A percentile compares a stretch with the other conserved stretches of the same genome.
Conservation (phyloP, 23 tunicate genomes). For the Clavelina lepadiformis region DNA sequence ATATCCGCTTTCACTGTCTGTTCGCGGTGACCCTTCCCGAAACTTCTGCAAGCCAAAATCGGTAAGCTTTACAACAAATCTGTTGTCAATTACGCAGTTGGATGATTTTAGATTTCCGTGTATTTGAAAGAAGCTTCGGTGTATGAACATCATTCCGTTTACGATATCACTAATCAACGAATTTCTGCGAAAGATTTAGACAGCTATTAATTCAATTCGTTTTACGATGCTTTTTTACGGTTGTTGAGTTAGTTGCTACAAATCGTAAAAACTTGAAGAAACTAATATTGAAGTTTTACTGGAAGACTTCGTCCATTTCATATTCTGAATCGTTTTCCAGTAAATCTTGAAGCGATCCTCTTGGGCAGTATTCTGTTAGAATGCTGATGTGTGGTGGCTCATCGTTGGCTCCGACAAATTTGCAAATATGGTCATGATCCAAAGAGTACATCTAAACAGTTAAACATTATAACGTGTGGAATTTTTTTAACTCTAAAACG, state of each 20-base stretch:
- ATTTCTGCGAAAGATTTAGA: slow-evolving; percentile 30
- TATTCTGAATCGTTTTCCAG: slow-evolving; percentile 40
- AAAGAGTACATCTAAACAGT: slow-evolving; percentile 45
- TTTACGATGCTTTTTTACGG: neutral
- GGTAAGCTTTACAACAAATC: slow-evolving; percentile 78
- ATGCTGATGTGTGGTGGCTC: slow-evolving; percentile 59
- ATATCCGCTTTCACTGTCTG: slow-evolving; percentile 25
- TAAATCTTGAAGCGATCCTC: slow-evolving; percentile 85
- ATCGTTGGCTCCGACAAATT: slow-evolving; percentile 75
- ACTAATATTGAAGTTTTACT: slow-evolving; percentile 22
- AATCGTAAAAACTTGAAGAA: neutral
- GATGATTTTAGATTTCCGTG: slow-evolving; percentile 91
- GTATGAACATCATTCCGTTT: slow-evolving; percentile 71
- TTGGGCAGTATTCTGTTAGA: slow-evolving; percentile 74
- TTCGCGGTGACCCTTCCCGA: slow-evolving; percentile 35
- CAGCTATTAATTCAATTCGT: neutral
- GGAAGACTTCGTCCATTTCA: slow-evolving; percentile 83
- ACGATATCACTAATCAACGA: slow-evolving; percentile 76
- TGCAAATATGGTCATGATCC: slow-evolving; percentile 88
- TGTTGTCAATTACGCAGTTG: slow-evolving; percentile 80
- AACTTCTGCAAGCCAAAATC: slow-evolving; percentile 70
- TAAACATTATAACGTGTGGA: no score
- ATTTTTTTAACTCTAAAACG: neutral
- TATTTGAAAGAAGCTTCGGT: slow-evolving; percentile 50
- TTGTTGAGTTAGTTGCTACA: neutral